These are phyloP conservation scores for Babyrousa celebensis DNA, from an alignment of 2,797 vertebrate species.

Conservation along the genomic window DNA sequence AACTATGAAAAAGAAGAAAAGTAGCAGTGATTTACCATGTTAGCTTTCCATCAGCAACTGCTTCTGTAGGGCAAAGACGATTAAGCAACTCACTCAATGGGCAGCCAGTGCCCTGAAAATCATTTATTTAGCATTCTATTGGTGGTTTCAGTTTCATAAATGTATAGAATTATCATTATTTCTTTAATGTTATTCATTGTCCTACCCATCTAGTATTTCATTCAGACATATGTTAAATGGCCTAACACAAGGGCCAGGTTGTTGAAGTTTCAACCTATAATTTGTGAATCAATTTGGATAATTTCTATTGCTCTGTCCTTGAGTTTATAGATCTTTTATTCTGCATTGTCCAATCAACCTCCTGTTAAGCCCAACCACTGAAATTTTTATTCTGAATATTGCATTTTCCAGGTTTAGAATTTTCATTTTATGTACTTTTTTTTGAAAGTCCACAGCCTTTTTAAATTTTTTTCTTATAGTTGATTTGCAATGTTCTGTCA, in stretches of 20 bases:
- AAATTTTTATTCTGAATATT: neutral
- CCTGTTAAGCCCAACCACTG: neutral
- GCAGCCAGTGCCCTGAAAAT: neutral
- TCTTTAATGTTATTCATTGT: neutral
- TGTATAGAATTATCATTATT: neutral
- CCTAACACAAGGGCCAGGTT: neutral
- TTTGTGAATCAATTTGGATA: slow-evolving; percentile 2
- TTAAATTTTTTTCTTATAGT: too few species aligned
- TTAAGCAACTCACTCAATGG: neutral
- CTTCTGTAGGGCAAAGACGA: neutral
- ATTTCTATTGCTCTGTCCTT: neutral
- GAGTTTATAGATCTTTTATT: neutral
- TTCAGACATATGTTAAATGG: neutral
- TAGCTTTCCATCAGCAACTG: neutral
- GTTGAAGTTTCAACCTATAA: neutral
- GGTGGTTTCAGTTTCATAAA: neutral
- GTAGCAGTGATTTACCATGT: neutral
- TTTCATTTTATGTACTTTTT: neutral
- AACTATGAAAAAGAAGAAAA: slow-evolving; percentile 12
- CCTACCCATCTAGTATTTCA: neutral
- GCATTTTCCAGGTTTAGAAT: neutral
- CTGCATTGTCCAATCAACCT: neutral
- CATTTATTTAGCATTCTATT: neutral
- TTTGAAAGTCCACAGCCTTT: too few species aligned
- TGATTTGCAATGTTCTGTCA: too few species aligned